These are phyloP conservation scores for Cylas formicarius DNA, from an alignment of 1,140 invertebrate species.

Conservation along the genomic window DNA sequence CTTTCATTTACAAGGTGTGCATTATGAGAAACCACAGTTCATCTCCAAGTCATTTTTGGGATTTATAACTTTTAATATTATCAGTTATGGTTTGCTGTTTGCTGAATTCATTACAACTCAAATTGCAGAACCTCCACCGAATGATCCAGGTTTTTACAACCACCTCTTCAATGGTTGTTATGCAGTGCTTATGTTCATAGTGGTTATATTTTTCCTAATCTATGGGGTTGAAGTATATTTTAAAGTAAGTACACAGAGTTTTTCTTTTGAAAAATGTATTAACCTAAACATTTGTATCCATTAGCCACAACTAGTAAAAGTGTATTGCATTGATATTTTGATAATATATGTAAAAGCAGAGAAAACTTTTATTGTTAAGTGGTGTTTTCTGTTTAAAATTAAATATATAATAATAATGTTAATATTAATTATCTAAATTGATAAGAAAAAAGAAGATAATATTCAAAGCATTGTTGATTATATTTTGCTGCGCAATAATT, in stretches of 20 bases:
- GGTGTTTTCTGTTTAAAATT: no score
- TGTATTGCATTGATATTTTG: no score
- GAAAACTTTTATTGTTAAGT: no score
- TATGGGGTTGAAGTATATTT: slow-evolving; percentile 94
- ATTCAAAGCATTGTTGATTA: no score
- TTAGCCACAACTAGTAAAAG: no score
- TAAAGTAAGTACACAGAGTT: slow-evolving; percentile 55
- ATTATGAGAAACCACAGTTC: slow-evolving; percentile 80
- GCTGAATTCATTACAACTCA: slow-evolving; percentile 71
- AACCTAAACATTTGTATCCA: no score
- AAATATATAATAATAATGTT: no score
- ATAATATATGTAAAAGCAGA: no score
- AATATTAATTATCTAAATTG: no score
- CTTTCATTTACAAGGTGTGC: slow-evolving; percentile 82
- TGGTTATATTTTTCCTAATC: slow-evolving; percentile 88
- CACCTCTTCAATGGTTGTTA: slow-evolving; percentile 90
- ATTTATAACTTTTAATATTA: slow-evolving; percentile 83
- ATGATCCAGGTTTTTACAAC: slow-evolving; percentile 64
- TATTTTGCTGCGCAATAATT: no score
- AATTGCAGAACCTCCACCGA: slow-evolving; percentile 54
- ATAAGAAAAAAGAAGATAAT: no score
- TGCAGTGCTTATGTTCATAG: slow-evolving; percentile 81
- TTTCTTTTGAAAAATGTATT: neutral
- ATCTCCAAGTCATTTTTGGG: slow-evolving; percentile 89
- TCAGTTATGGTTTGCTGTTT: slow-evolving; percentile 75